Conservation (phyloP, 2,888 invertebrate genomes). For the Noctua pronuba region DNA sequence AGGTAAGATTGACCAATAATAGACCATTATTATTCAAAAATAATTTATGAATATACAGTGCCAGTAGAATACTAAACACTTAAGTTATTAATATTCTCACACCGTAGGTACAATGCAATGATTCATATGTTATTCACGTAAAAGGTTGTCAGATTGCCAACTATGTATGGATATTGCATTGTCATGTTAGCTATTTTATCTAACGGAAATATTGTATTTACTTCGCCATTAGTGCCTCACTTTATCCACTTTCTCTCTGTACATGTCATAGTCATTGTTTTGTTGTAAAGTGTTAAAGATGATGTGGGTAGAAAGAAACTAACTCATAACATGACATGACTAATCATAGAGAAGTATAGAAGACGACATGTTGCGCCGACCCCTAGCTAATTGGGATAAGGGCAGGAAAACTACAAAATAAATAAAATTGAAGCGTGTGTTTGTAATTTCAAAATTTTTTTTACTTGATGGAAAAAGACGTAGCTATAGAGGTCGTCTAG, state of each 20-base stretch:
- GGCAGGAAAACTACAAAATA: too few relatives aligned
- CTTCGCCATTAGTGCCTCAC: neutral
- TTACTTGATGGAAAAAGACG: too few relatives aligned
- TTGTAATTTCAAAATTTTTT: too few relatives aligned
- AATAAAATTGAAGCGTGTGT: too few relatives aligned
- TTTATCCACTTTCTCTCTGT: slow-evolving; percentile 3
- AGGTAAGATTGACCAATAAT: neutral
- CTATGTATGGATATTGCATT: neutral
- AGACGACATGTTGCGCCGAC: too few relatives aligned
- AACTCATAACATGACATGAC: neutral
- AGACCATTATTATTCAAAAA: neutral
- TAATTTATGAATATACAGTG: neutral
- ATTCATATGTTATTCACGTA: slow-evolving; percentile 20
- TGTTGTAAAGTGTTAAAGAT: neutral
- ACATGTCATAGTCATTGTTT: neutral
- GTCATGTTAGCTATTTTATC: slow-evolving; percentile 9
- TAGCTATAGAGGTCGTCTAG: too few relatives aligned
- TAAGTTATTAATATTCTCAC: slow-evolving; percentile 10
- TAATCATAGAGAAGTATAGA: too few relatives aligned
- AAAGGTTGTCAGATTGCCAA: slow-evolving; percentile 24
- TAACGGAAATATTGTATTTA: slow-evolving; percentile 17
- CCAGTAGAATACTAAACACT: slow-evolving; percentile 8
- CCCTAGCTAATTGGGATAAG: too few relatives aligned
- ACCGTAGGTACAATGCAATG: slow-evolving; percentile 6
- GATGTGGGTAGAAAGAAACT: neutral